These are phyloP conservation scores for Todiramphus chloris DNA, from an alignment of 2,113 vertebrate species.

Conservation along the genomic window DNA sequence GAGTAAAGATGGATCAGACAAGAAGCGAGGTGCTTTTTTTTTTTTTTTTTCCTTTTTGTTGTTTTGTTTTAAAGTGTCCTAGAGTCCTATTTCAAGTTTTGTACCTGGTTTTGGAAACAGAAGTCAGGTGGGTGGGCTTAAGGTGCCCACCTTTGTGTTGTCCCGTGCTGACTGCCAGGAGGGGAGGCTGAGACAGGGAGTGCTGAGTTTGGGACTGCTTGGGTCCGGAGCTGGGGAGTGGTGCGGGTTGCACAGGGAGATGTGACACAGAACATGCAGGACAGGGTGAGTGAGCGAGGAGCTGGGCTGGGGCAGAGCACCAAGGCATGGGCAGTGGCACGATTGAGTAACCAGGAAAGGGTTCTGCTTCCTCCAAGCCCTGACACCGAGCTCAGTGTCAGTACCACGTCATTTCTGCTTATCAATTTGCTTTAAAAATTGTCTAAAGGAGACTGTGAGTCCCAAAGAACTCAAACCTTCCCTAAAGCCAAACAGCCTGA, in stretches of 20 bases:
- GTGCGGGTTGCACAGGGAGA: neutral
- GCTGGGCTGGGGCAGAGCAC: neutral
- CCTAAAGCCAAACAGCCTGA: neutral
- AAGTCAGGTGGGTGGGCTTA: accelerated
- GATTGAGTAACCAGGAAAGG: neutral
- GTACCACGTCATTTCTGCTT: neutral
- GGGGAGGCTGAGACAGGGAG: neutral
- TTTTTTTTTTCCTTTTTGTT: too few relatives aligned
- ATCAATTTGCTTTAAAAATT: neutral
- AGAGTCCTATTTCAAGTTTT: neutral
- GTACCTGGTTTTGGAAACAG: neutral
- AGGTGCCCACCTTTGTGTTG: accelerated
- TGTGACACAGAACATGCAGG: neutral
- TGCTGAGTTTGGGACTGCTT: accelerated
- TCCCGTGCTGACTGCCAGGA: neutral
- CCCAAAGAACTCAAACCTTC: neutral
- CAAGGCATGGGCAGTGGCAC: neutral
- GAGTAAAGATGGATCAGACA: neutral
- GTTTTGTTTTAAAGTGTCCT: too few relatives aligned
- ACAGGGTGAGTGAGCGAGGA: neutral
- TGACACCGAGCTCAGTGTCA: accelerated
- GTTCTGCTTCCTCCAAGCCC: neutral
- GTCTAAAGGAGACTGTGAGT: neutral
- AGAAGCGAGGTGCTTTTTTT: neutral
- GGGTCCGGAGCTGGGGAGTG: neutral